These are phyloP conservation scores for Kuschelorhynchus macadamiae DNA, from an alignment of 2,888 invertebrate species.

Conservation along the genomic window DNA sequence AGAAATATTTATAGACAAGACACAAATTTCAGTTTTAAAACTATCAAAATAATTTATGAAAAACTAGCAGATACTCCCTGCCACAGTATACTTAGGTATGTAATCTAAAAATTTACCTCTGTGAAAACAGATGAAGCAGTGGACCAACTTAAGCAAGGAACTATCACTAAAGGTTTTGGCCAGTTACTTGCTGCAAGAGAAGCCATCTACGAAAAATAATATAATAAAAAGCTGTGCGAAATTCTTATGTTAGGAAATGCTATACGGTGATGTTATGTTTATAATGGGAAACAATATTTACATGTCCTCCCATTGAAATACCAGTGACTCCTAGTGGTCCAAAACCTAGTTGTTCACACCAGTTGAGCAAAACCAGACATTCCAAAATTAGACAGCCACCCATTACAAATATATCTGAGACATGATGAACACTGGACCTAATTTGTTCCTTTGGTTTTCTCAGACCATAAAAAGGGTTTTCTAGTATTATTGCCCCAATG, in stretches of 20 bases:
- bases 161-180: conserved; percentile 92
- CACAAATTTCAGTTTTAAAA: too few species aligned
- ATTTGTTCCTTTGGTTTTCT: conserved; percentile 90
- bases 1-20: too few species aligned
- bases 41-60: too few species aligned
- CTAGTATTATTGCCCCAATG: conserved; percentile 93
- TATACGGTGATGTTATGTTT: background rate
- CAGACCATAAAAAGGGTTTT: conserved; percentile 96
- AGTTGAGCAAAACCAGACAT: conserved; percentile 90
- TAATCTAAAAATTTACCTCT: conserved; percentile 71
- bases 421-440: conserved; percentile 93
- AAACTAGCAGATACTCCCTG: too few species aligned
- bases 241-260: background rate
- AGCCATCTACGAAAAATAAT: conserved; percentile 84
- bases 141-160: conserved; percentile 98
- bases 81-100: background rate
- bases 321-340: conserved; percentile 96
- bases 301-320: conserved; percentile 98
- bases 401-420: conserved; percentile 99
- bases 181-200: conserved; percentile 96
- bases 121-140: conserved; percentile 97
- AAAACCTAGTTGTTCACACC: conserved; percentile 92
- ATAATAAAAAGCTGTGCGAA: conserved; percentile 29
- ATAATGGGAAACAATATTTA: conserved; percentile 70
- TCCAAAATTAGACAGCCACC: conserved; percentile 97